Conservation (phyloP, 2,888 invertebrate genomes). For the Sphecodes monilicornis region DNA sequence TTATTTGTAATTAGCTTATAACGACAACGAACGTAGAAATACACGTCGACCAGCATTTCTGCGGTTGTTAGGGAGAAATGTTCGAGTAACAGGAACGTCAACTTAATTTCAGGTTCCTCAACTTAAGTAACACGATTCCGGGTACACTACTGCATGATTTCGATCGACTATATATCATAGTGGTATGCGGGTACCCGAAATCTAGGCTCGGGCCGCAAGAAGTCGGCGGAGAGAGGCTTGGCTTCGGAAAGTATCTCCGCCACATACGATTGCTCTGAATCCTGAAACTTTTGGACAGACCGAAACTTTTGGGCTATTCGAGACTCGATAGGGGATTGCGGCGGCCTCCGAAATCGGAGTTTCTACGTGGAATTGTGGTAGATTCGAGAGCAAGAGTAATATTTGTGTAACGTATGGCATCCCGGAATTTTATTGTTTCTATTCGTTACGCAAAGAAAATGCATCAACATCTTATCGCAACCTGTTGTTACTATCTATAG, state of each 20-base stretch:
- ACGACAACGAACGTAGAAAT: neutral
- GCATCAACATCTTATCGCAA: neutral
- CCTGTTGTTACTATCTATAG: too few species aligned
- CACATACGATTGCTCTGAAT: conserved; percentile 19
- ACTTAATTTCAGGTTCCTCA: neutral
- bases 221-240: conserved; percentile 16
- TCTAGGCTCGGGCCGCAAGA: conserved; percentile 17
- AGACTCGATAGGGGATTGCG: conserved; percentile 17
- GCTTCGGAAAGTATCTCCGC: conserved; percentile 9
- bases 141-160: conserved; percentile 2
- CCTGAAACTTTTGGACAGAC: conserved; percentile 9
- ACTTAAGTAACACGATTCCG: neutral
- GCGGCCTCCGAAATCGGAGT: neutral
- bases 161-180: conserved; percentile 11
- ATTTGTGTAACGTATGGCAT: conserved; percentile 7
- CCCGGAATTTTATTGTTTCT: neutral
- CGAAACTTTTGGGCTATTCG: conserved; percentile 18
- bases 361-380: conserved; percentile 6
- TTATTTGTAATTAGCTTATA: neutral
- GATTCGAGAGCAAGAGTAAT: conserved; percentile 13
- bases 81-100: neutral
- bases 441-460: neutral
- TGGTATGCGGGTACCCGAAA: conserved; percentile 20
- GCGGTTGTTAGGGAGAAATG: neutral
- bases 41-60: neutral